Evolutionary conservation across 1,140 invertebrate genomes (phyloP), one percentile per base, ranked within the genome.

Genomic region (Drosophila melanica): DNA sequence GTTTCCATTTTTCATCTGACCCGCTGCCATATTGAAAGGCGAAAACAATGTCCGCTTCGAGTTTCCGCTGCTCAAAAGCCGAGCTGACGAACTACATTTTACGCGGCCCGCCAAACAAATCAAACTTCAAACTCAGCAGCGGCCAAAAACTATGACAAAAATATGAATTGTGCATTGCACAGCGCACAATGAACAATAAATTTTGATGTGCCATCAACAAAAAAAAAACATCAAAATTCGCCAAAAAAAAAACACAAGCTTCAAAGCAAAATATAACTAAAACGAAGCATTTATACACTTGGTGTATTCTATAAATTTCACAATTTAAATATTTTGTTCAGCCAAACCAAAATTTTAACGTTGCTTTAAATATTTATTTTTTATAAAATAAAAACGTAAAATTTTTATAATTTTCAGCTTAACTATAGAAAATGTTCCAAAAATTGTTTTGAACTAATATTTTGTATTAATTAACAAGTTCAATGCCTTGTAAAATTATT

Each of bases 81-180:
- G n/a, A n/a, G n/a, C n/a, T 78, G 75, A 81, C 66, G 66, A 63
- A 85, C 77, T 67, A 72, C 70, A 85, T 86, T 78, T 86, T 72
- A 85, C 81, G 81, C 81, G 82, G 81, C 63, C 62, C 60, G 67
- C 63, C 77, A 79, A 85, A 86, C 82, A 77, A 85, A 85, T 86
- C 80, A 76, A 74, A 59, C 67, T 66, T 77, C 73, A 72, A 66
- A 62, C 64, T 42, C 68, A 60, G 76, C 42, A 37, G 39, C 50
- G 23, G 53, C 57, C 68, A 68, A 74, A 70, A 85, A 77, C 20
- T 81, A 77, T 86, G 77, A 81, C 78, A 81, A 85, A 85, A 78
- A 81, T 82, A 79, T 82, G 79, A 82, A 82, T 84, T 81, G 57
- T 55, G 35, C 30, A 58, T 65, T 59, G 45, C 50, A 42, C 39